Conservation (phyloP, 92 coral and sea anemone species). For the Zoanthus gigantus region DNA sequence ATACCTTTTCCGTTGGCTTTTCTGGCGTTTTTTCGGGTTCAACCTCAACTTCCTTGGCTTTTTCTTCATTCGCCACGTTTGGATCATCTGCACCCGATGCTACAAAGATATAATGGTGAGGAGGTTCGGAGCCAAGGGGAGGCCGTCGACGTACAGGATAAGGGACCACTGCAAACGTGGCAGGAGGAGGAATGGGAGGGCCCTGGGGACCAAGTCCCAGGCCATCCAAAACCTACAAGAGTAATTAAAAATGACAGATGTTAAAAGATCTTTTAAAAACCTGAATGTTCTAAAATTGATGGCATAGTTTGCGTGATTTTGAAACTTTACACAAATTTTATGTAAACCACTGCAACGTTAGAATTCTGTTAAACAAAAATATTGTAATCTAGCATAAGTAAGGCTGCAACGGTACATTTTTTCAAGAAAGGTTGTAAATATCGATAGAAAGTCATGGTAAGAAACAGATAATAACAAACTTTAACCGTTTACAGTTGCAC, state of each 20-base stretch:
- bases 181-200: slow-evolving; percentile 99
- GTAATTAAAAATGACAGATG: not conserved
- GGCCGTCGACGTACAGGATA: slow-evolving; percentile 98
- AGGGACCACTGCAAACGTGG: slow-evolving; percentile 97
- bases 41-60: slow-evolving; percentile 82
- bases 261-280: not conserved
- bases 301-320: no score
- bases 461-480: no score
- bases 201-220: slow-evolving; percentile 96
- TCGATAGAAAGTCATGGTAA: no score
- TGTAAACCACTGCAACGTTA: no score
- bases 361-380: no score
- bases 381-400: no score
- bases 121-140: slow-evolving; percentile 91
- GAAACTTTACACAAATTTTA: no score
- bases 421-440: no score
- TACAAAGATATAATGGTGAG: slow-evolving; percentile 88
- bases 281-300: not conserved
- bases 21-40: slow-evolving; percentile 90
- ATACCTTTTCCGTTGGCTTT: slow-evolving; percentile 74
- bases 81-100: slow-evolving; percentile 93
- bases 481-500: no score
- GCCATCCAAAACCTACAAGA: slow-evolving; percentile 87
- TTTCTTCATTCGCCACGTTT: slow-evolving; percentile 87
- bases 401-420: no score